Evolutionary conservation across 2,888 invertebrate species (phyloP).

Genomic region (Oscheius myriophilus): DNA sequence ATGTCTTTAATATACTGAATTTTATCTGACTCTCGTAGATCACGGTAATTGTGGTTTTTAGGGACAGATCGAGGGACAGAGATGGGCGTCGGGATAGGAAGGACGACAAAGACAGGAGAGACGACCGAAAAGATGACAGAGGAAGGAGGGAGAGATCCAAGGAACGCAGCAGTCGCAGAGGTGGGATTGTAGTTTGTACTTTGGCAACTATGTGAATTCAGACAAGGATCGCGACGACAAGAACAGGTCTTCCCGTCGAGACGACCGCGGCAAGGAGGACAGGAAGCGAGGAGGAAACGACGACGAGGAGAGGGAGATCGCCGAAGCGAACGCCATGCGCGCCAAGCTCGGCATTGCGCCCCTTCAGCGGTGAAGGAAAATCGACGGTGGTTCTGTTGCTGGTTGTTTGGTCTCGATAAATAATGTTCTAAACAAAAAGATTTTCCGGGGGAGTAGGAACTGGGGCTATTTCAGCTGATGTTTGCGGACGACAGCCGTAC

Average conservation of each 20-base stretch:
- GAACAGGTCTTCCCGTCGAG: conserved; percentile 15
- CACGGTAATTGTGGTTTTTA: no score
- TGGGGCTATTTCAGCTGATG: no score
- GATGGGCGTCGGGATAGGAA: conserved; percentile 9
- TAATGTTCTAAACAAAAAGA: no score
- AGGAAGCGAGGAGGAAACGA: conserved; percentile 70
- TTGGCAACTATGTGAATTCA: not conserved
- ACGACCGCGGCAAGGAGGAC: conserved; percentile 23
- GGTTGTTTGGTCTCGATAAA: not conserved
- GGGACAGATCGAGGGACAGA: conserved; percentile 26
- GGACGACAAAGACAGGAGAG: conserved; percentile 9
- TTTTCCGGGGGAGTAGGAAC: no score
- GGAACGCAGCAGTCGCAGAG: conserved; percentile 19
- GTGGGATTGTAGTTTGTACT: conserved; percentile 2
- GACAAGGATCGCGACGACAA: conserved; percentile 25
- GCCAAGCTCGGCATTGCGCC: conserved; percentile 75
- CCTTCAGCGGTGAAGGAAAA: conserved; percentile 64
- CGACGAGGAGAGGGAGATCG: conserved; percentile 72
- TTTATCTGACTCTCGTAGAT: no score
- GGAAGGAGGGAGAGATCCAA: conserved; percentile 24
- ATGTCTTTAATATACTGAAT: no score
- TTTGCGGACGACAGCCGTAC: no score
- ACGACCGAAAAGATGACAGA: conserved; percentile 28
- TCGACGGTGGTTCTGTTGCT: not conserved
- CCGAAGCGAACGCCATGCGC: conserved; percentile 74